Evolutionary conservation across 2,797 vertebrate species (phyloP).

Genomic region (Epinephelus malabaricus): DNA sequence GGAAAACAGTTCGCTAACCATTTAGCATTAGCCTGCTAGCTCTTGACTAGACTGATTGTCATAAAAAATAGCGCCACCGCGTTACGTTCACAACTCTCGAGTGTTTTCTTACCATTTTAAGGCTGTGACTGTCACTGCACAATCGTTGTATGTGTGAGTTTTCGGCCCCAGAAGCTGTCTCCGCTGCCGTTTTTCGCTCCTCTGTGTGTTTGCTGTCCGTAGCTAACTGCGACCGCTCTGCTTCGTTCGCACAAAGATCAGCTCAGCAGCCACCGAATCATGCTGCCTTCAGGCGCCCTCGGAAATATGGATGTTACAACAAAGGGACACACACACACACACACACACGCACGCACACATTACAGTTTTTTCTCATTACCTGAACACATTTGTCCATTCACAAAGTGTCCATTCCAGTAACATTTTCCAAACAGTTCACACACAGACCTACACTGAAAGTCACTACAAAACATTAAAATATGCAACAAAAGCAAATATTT

Average conservation of each 20-base stretch:
- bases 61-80: not conserved
- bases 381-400: too few species aligned
- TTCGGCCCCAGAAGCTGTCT: not conserved
- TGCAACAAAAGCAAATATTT: too few species aligned
- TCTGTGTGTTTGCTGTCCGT: constrained; percentile 41
- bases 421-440: too few species aligned
- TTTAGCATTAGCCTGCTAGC: constrained; percentile 77
- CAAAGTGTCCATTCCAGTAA: too few species aligned
- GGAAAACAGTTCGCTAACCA: constrained; percentile 81
- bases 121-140: constrained; percentile 34
- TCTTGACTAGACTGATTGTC: constrained; percentile 24
- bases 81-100: not conserved
- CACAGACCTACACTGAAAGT: too few species aligned
- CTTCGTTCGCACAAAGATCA: constrained; percentile 82
- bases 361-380: too few species aligned
- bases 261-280: constrained; percentile 63
- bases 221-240: constrained; percentile 78
- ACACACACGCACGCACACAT: too few species aligned
- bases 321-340: too few species aligned
- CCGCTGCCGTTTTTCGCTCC: constrained; percentile 19
- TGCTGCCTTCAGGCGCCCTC: constrained; percentile 43
- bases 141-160: not conserved
- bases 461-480: too few species aligned
- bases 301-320: constrained; percentile 11
- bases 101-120: constrained; percentile 75